These are phyloP conservation scores for Stratiomys singularior DNA, from an alignment of 2,888 invertebrate species.

Conservation along the genomic window DNA sequence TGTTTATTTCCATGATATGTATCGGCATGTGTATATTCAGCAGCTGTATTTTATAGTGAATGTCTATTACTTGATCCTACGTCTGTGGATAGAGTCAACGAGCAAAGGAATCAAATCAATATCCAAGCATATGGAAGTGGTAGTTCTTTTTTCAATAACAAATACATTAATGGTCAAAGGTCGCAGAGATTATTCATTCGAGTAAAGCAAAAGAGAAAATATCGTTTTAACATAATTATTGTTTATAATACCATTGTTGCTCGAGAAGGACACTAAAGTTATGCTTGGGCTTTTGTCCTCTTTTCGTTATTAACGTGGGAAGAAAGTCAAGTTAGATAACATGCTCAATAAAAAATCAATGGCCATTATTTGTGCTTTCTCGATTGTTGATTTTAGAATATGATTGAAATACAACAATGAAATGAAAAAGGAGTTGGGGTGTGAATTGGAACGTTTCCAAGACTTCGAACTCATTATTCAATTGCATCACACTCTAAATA, in stretches of 20 bases:
- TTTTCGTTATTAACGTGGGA: neutral
- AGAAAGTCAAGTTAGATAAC: neutral
- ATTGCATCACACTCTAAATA: too few species aligned
- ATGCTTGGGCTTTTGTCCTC: neutral
- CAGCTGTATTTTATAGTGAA: neutral
- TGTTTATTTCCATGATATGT: neutral
- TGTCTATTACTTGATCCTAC: neutral
- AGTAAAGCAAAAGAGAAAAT: neutral
- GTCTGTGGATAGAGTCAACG: neutral
- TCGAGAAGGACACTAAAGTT: too few species aligned
- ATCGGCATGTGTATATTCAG: neutral
- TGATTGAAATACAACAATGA: too few species aligned
- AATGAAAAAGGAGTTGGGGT: too few species aligned
- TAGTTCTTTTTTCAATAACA: too few species aligned
- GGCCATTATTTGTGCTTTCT: neutral
- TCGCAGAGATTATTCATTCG: neutral
- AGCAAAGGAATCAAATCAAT: neutral
- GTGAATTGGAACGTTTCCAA: too few species aligned
- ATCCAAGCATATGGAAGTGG: neutral
- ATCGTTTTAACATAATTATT: neutral
- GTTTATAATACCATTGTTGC: neutral
- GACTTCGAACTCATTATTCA: too few species aligned
- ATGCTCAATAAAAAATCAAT: neutral
- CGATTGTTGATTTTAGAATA: too few species aligned
- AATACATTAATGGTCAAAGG: neutral